A percentile compares a stretch with the other conserved stretches of the same genome.
phyloP scores from a whole-genome alignment of 2,797 vertebrate genomes.

The Sebastes alutus region DNA sequence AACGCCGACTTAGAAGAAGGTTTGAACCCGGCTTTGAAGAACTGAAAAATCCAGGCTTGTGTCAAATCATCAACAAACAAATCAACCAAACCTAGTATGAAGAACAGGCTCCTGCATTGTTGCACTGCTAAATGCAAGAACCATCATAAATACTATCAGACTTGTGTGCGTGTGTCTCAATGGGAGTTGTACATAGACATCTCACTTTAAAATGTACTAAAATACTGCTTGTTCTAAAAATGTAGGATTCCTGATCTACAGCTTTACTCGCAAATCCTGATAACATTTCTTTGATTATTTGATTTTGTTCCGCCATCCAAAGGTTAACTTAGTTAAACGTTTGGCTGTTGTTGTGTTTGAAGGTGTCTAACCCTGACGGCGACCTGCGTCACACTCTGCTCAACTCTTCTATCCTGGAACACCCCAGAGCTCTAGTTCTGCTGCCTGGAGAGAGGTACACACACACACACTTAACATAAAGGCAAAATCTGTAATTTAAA shows the following conservation, averaged over 20 bases:
- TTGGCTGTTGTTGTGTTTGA: conserved; percentile 7
- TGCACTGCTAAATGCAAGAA: too few species aligned
- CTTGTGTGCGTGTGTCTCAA: too few species aligned
- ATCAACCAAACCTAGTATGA: too few species aligned
- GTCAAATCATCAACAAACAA: too few species aligned
- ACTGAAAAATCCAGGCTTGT: too few species aligned
- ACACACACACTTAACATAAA: neutral
- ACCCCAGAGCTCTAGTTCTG: conserved; percentile 91
- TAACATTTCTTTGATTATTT: neutral
- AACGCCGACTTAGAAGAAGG: too few species aligned
- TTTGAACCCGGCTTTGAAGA: too few species aligned
- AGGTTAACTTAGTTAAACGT: neutral
- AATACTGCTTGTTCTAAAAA: too few species aligned
- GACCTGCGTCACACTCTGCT: conserved; percentile 91
- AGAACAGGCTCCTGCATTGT: too few species aligned
- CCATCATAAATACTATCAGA: too few species aligned
- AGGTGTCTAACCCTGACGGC: conserved; percentile 95
- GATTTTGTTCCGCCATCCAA: neutral
- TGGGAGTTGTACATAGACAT: neutral
- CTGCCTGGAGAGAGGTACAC: conserved; percentile 89
- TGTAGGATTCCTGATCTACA: too few species aligned
- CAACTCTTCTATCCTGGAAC: conserved; percentile 91
- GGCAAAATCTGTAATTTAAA: neutral
- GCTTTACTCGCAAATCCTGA: neutral
- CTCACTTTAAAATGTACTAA: too few species aligned